Evolutionary conservation across 2,888 invertebrate species (phyloP).

Genomic region (Apodemia hepburni): DNA sequence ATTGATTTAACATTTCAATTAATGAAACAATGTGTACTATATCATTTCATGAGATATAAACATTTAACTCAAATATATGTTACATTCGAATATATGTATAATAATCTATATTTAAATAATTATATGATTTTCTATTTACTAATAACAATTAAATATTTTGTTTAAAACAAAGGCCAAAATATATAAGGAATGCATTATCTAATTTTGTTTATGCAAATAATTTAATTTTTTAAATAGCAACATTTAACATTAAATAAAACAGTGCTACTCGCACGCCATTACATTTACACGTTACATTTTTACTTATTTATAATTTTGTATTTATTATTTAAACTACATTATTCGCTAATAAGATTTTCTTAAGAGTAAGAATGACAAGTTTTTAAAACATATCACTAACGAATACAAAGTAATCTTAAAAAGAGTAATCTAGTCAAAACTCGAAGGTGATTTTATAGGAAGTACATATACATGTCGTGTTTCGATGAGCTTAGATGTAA

Average conservation of each 20-base stretch:
- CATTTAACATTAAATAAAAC: slow-evolving; percentile 40
- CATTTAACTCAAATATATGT: slow-evolving; percentile 12
- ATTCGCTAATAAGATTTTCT: slow-evolving; percentile 14
- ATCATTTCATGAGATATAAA: background rate
- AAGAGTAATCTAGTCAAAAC: slow-evolving; percentile 13
- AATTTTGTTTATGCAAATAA: slow-evolving; percentile 20
- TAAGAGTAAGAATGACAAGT: slow-evolving; percentile 12
- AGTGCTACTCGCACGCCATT: slow-evolving; percentile 57
- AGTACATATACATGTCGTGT: slow-evolving; percentile 4
- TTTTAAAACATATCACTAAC: slow-evolving; percentile 12
- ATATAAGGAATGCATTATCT: slow-evolving; percentile 17
- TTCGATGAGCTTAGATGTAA: slow-evolving; percentile 8
- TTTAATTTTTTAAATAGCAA: slow-evolving; percentile 37
- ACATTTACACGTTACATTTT: slow-evolving; percentile 37
- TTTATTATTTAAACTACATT: slow-evolving; percentile 19
- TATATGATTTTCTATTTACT: slow-evolving; percentile 17
- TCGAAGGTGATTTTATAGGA: slow-evolving; percentile 10
- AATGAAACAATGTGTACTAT: background rate
- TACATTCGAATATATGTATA: slow-evolving; percentile 4
- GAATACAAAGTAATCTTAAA: slow-evolving; percentile 12
- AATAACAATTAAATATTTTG: slow-evolving; percentile 18
- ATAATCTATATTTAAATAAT: slow-evolving; percentile 17
- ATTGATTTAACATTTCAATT: background rate
- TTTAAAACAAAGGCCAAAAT: slow-evolving; percentile 9
- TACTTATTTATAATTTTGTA: slow-evolving; percentile 45